Conservation (phyloP, 2,797 vertebrate genomes). For the Coregonus sp. region DNA sequence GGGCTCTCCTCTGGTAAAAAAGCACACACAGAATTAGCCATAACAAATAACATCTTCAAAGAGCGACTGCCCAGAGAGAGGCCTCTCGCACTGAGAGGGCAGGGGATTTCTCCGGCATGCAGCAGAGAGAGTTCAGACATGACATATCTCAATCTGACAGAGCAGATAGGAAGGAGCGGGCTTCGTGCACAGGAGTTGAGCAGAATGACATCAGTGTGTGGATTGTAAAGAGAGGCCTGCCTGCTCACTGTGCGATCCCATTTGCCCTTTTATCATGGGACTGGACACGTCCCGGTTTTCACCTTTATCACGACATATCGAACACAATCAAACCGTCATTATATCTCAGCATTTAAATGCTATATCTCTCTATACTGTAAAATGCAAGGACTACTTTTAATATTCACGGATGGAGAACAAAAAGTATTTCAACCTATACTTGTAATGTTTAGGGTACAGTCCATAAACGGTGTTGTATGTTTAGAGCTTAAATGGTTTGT, state of each 20-base stretch:
- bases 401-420: slow-evolving; percentile 24
- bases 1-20: slow-evolving; percentile 58
- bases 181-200: slow-evolving; percentile 40
- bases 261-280: slow-evolving; percentile 40
- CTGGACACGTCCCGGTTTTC: not conserved
- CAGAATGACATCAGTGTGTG: slow-evolving; percentile 50
- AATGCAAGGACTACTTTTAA: slow-evolving; percentile 16
- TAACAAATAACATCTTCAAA: slow-evolving; percentile 74
- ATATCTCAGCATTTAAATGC: not conserved
- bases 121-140: slow-evolving; percentile 41
- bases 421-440: slow-evolving; percentile 20
- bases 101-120: slow-evolving; percentile 45
- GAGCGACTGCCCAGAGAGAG: slow-evolving; percentile 53
- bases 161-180: slow-evolving; percentile 45
- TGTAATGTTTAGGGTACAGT: slow-evolving; percentile 39
- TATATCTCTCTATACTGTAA: not conserved
- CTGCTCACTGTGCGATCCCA: slow-evolving; percentile 53
- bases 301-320: not conserved
- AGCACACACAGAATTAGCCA: slow-evolving; percentile 67
- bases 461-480: slow-evolving; percentile 14
- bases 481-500: slow-evolving; percentile 40
- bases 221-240: slow-evolving; percentile 30
- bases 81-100: slow-evolving; percentile 46
- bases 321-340: not conserved
- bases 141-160: slow-evolving; percentile 62